Base-by-base conservation (phyloP, 2,113 vertebrate species). In the Eulemur macaco region DNA sequence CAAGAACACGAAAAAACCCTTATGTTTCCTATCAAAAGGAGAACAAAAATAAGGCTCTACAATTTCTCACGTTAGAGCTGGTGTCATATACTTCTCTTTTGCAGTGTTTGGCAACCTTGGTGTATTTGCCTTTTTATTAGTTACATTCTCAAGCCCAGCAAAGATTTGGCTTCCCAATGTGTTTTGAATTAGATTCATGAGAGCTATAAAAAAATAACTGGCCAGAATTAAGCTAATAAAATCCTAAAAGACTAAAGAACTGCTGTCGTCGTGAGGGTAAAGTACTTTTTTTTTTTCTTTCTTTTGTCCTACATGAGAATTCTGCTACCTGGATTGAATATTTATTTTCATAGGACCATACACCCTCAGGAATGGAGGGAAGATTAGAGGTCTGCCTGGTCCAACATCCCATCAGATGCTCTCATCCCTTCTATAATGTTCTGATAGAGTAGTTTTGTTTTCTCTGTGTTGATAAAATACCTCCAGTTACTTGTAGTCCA, bases 121-220 rank as follows among this genome's bases (percentile, higher is more conserved):
- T 63, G 25, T 89, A 95, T 96, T 95, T 82, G 94, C 89, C 97
- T 97, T 97, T 98, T 98, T 97, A 95, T 97, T 98, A 98, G 95
- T 63, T 92, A 94, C 83, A 95, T 97, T 98, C 96, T 97, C 81
- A 96, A 95, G 92, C 90, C 92, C 86, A 96, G 96, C 92, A 84
- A 91, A 96, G 89, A 91, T 89, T 96, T 97, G 91, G 77, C 97
- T 97, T 98, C 64, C 80, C 96, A 97, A 89, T 94, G 69, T 98
- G 98, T 96, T 98, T 98, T 97, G 95, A 97, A 98, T 98, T 98
- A 98, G 89, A 84, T 88, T 94, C 74, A 95, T 95, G 96, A 92
- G 96, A 92, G 81, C 96, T 89, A 88, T 98, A 97, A 97, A 98
- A 96, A 96, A 85, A 95, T 77, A 97, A 97, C 96, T 96, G 96